Evolutionary conservation across 1,140 invertebrate species (phyloP).

Genomic region (Drosophila yakuba): DNA sequence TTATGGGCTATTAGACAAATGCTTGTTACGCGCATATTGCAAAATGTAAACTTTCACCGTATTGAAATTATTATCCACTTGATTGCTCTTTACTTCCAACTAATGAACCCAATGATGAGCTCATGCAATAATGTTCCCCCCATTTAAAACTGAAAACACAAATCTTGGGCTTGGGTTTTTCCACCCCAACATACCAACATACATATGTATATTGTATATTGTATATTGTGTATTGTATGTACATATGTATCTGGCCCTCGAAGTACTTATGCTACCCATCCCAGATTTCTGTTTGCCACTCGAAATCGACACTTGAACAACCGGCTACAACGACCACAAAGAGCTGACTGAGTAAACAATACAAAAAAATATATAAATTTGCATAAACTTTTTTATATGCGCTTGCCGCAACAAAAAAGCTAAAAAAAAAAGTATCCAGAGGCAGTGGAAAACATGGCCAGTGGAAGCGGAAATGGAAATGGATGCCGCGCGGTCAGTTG

Average conservation of each 20-base stretch:
- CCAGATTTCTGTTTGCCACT: constrained; percentile 9
- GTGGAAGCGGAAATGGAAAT: constrained; percentile 58
- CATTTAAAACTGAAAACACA: neutral
- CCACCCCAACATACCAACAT: neutral
- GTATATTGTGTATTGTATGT: neutral
- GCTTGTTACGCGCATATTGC: neutral
- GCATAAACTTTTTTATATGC: constrained; percentile 66
- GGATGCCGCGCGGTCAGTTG: constrained; percentile 70
- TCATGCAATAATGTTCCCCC: neutral
- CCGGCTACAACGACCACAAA: constrained; percentile 19
- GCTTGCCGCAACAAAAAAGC: neutral
- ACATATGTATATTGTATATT: no score
- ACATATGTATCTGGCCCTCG: constrained; percentile 14
- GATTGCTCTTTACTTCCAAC: neutral
- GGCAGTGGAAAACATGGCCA: constrained; percentile 30
- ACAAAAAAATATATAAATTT: constrained; percentile 25
- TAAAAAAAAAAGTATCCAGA: neutral
- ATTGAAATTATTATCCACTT: neutral
- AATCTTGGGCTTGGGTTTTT: neutral
- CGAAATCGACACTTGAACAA: constrained; percentile 46
- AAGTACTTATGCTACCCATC: constrained; percentile 1
- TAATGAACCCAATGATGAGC: constrained; percentile 4
- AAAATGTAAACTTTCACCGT: neutral
- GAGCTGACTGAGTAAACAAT: constrained; percentile 34
- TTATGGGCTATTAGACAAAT: neutral